These are phyloP conservation scores for Halcyon malimbica DNA, from an alignment of 2,113 vertebrate species.

Conservation along the genomic window DNA sequence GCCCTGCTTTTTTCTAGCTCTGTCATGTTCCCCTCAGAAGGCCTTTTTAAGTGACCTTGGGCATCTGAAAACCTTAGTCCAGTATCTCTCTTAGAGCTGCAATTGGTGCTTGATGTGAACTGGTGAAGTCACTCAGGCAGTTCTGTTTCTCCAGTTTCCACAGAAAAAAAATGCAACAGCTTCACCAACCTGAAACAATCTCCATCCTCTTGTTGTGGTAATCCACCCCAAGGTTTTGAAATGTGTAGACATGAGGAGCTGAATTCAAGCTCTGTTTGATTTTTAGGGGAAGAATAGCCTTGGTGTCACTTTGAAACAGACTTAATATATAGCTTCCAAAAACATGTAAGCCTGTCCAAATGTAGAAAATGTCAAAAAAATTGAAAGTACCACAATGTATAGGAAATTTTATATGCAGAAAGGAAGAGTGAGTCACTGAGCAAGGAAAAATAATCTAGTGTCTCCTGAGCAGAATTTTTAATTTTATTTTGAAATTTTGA, in stretches of 20 bases:
- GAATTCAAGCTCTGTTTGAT: background rate
- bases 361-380: background rate
- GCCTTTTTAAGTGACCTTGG: background rate
- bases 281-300: background rate
- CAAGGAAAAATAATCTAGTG: background rate
- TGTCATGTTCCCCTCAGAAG: background rate
- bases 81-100: background rate
- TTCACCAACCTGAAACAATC: background rate
- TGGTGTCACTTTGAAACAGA: background rate
- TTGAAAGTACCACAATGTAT: background rate
- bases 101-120: background rate
- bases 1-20: background rate
- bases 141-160: slow-evolving; percentile 7
- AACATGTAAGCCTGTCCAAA: background rate
- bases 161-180: background rate
- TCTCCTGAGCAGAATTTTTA: background rate
- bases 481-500: slow-evolving; percentile 42
- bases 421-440: background rate
- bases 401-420: background rate
- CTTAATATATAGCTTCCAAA: background rate
- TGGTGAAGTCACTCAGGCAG: background rate
- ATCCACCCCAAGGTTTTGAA: background rate
- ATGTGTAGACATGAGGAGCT: background rate
- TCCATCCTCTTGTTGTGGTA: background rate
- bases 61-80: background rate